Evolutionary conservation across 92 coral and sea anemone species (phyloP), one percentile per base, ranked within the genome.

Genomic region (Paragorgia papillata): DNA sequence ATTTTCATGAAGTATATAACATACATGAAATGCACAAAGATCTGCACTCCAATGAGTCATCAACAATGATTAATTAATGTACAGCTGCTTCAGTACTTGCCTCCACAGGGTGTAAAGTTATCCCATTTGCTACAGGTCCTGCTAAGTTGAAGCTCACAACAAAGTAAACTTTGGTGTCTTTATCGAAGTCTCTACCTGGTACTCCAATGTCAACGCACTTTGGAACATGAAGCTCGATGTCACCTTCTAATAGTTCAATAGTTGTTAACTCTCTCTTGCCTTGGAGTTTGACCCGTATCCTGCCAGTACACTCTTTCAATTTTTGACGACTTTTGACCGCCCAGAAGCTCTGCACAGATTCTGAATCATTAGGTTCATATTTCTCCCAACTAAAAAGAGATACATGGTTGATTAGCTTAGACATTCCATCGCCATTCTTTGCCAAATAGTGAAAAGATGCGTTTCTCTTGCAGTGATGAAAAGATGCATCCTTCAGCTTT

Each of bases 91-190:
- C 53, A 46, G 53, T 46, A 2, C 17, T 31, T 43, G 61, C 75
- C 30, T 64, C 49, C 34, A 81, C 81, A 9, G 97, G 83, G 21
- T 79, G 44, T 63, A 91, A 86, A 5, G 90, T 89, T 41, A 91
- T 89, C 37, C 97, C 97, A 63, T 91, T 91, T 1, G 97, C 97
- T 0, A 86, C 84, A 0, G 97, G 94, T 1, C 94, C 97, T 32
- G 69, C 83, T 3, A 89, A 84, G 59, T 82, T 91, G 51, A 91
- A 91, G 31, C 97, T 91, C 25, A 89, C 89, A 43, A 91, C 97
- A 71, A 91, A 91, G 64, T 91, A 91, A 49, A 89, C 97, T 59
- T 86, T 76, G 44, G 86, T 84, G 2, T 92, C 94, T 10, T 67
- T 73, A 1, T 64, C 71, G 55, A 86, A 91, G 66, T 89, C 85